A percentile compares a stretch with the other conserved stretches of the same genome.
Evolutionary conservation across 1,140 invertebrate genomes (phyloP).

Genomic region (Sycophila sp.): DNA sequence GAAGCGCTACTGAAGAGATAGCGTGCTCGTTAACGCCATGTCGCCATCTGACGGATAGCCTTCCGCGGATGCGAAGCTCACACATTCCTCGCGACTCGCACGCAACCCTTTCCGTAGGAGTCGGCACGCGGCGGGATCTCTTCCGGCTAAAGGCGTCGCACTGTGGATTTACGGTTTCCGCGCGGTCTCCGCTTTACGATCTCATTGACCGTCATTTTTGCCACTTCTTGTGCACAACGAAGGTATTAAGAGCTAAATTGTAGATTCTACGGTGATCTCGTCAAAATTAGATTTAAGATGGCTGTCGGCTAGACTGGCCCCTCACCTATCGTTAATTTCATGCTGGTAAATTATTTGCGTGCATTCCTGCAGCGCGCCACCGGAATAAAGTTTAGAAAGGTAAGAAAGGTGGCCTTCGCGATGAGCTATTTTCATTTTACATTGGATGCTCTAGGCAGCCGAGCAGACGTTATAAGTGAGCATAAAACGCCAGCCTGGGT

Average conservation of each 20-base stretch:
- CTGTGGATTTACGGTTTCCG: slow-evolving; percentile 20
- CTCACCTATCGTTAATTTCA: slow-evolving; percentile 9
- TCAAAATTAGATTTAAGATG: slow-evolving; percentile 36
- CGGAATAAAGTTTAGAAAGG: too few species aligned
- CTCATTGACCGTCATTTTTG: neutral
- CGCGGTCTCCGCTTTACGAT: neutral
- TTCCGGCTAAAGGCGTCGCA: slow-evolving; percentile 8
- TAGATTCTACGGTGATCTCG: neutral
- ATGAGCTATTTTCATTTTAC: slow-evolving; percentile 25
- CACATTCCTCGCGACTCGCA: too few species aligned
- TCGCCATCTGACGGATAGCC: too few species aligned
- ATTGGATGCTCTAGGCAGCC: too few species aligned
- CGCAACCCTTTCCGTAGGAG: too few species aligned
- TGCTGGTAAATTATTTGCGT: slow-evolving; percentile 18
- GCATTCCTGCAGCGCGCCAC: neutral
- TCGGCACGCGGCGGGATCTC: too few species aligned
- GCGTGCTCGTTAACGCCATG: too few species aligned
- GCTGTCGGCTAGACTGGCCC: neutral
- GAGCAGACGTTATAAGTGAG: too few species aligned
- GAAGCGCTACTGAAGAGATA: too few species aligned
- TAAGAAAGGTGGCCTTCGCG: neutral
- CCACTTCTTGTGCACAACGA: neutral
- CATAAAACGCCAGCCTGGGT: too few species aligned
- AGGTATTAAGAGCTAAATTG: slow-evolving; percentile 13
- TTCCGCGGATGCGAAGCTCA: neutral